Conservation (phyloP, 2,888 invertebrate species). For the Thyatira batis region DNA sequence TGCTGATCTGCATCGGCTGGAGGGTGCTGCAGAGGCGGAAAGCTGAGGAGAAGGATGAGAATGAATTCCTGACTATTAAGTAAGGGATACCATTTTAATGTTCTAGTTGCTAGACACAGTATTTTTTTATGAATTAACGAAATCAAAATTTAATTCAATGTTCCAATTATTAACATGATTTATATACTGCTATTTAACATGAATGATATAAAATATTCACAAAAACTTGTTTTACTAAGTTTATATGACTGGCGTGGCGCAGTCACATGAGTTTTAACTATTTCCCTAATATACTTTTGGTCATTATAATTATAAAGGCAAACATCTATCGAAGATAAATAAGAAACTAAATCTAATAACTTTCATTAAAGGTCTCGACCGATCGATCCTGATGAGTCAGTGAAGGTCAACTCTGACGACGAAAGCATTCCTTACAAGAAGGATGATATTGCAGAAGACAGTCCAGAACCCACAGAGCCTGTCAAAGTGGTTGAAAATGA, state of each 20-base stretch:
- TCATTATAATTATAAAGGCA: too few species aligned
- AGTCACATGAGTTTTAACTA: too few species aligned
- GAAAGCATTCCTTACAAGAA: slow-evolving; percentile 78
- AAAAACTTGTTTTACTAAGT: too few species aligned
- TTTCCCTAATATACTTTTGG: too few species aligned
- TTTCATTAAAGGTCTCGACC: slow-evolving; percentile 47
- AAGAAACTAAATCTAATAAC: background rate
- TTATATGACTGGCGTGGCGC: too few species aligned
- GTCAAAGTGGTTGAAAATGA: slow-evolving; percentile 51
- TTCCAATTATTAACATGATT: too few species aligned
- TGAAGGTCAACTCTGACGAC: slow-evolving; percentile 72
- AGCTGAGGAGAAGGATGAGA: slow-evolving; percentile 75
- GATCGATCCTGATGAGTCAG: slow-evolving; percentile 71
- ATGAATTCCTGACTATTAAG: slow-evolving; percentile 66
- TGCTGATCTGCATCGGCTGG: slow-evolving; percentile 86
- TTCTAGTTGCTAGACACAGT: too few species aligned
- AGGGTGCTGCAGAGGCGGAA: slow-evolving; percentile 82
- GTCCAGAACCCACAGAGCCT: slow-evolving; percentile 63
- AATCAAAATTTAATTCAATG: too few species aligned
- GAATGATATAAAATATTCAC: too few species aligned
- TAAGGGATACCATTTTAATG: slow-evolving; percentile 26
- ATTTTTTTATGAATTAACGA: too few species aligned
- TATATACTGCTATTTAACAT: too few species aligned
- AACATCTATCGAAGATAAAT: too few species aligned
- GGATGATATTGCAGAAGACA: slow-evolving; percentile 66